A percentile compares a stretch with the other conserved stretches of the same genome.
Conservation (phyloP, 2,797 vertebrate species). For the Otolemur crassicaudatus region DNA sequence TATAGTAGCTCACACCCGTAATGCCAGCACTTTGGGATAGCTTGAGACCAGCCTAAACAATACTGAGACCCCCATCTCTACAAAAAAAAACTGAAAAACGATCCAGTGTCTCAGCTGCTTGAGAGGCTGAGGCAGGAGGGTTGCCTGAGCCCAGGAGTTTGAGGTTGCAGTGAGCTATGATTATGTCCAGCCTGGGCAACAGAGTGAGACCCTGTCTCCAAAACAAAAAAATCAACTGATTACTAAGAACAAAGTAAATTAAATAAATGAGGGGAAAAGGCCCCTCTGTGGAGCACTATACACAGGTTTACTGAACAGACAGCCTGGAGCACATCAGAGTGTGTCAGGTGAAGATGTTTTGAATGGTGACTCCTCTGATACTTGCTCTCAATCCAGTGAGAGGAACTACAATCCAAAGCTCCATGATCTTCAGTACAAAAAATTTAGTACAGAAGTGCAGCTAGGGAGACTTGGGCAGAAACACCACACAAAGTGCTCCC, state of each 20-base stretch:
- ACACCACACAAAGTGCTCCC: neutral
- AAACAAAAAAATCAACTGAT: neutral
- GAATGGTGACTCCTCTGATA: neutral
- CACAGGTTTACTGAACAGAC: neutral
- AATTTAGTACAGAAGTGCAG: neutral
- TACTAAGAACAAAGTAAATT: neutral
- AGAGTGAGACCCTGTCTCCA: too few species aligned
- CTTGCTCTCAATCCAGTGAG: neutral
- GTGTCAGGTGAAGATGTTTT: neutral
- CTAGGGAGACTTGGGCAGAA: neutral
- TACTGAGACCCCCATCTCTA: too few species aligned
- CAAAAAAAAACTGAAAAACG: too few species aligned
- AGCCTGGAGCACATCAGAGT: neutral
- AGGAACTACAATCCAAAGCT: neutral
- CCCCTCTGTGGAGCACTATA: neutral
- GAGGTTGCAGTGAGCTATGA: too few species aligned
- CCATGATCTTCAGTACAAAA: neutral
- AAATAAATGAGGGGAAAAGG: neutral
- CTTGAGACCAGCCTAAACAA: too few species aligned
- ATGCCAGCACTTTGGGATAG: too few species aligned
- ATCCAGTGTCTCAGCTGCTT: too few species aligned
- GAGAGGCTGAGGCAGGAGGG: too few species aligned
- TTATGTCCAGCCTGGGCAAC: too few species aligned
- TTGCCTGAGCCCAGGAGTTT: too few species aligned
- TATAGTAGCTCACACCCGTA: too few species aligned